Conservation (phyloP, 2,113 vertebrate genomes). For the Poicephalus meyeri region DNA sequence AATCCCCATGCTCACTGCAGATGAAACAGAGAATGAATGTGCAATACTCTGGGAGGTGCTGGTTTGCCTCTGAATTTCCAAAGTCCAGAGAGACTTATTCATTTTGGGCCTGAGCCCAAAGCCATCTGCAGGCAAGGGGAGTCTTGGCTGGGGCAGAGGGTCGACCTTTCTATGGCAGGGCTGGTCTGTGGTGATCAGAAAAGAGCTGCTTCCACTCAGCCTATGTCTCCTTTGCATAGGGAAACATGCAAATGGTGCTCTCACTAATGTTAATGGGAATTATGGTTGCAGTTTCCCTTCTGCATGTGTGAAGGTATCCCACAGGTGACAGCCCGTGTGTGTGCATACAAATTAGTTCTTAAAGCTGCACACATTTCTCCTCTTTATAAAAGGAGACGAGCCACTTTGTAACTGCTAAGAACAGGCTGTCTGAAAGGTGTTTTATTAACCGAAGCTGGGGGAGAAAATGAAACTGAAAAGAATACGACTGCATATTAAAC, state of each 20-base stretch:
- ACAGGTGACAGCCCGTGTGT: background rate
- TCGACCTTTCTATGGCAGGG: background rate
- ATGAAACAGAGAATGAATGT: background rate
- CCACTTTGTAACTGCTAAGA: background rate
- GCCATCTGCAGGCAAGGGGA: background rate
- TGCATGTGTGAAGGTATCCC: background rate
- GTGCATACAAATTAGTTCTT: background rate
- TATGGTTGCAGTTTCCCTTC: background rate
- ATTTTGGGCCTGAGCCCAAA: background rate
- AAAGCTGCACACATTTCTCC: background rate
- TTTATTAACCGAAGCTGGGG: constrained; percentile 60
- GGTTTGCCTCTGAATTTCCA: background rate
- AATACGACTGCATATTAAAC: constrained; percentile 55
- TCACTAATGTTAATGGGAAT: background rate
- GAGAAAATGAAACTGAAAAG: constrained; percentile 68
- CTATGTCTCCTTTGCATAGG: rapidly evolving
- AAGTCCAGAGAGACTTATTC: background rate
- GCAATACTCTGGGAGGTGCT: background rate
- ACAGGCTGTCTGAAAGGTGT: constrained; percentile 57
- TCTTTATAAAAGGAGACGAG: constrained; percentile 1
- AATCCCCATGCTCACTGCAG: rapidly evolving
- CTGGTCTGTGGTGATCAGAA: background rate
- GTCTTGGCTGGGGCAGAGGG: background rate
- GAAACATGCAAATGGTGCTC: rapidly evolving
- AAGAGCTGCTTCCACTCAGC: background rate